phyloP scores from a whole-genome alignment of 2,888 invertebrate species.

The Epiperipatus broadwayi region DNA sequence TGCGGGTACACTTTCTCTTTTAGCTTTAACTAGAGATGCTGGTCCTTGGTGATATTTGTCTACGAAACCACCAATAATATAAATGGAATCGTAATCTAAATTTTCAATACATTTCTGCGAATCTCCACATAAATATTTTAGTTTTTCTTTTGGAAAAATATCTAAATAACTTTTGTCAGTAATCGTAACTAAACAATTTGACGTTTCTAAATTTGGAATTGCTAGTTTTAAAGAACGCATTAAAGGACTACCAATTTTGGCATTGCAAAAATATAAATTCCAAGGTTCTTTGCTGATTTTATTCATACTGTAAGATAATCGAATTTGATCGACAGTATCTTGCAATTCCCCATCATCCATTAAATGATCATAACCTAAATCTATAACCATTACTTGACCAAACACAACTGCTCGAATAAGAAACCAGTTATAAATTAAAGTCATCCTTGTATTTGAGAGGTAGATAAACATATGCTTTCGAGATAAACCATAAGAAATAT shows the following conservation, averaged over 20 bases:
- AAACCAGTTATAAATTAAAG: too few species aligned
- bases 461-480: too few species aligned
- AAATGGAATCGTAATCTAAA: constrained; percentile 55
- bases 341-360: constrained; percentile 50
- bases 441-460: too few species aligned
- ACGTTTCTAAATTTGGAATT: constrained; percentile 47
- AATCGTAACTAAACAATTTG: constrained; percentile 50
- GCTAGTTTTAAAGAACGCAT: too few species aligned
- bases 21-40: constrained; percentile 62
- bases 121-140: constrained; percentile 74
- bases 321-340: constrained; percentile 60
- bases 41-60: constrained; percentile 38
- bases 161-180: constrained; percentile 53
- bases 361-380: constrained; percentile 54
- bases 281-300: constrained; percentile 52
- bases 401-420: too few species aligned
- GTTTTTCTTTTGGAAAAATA: constrained; percentile 52
- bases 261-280: constrained; percentile 57
- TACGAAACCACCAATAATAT: constrained; percentile 43
- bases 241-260: too few species aligned
- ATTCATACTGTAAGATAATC: constrained; percentile 49
- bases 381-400: constrained; percentile 57
- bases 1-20: constrained; percentile 52
- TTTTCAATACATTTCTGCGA: constrained; percentile 61
- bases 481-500: too few species aligned